Evolutionary conservation across 2,888 invertebrate species (phyloP).

Genomic region (Bimastos eiseni): DNA sequence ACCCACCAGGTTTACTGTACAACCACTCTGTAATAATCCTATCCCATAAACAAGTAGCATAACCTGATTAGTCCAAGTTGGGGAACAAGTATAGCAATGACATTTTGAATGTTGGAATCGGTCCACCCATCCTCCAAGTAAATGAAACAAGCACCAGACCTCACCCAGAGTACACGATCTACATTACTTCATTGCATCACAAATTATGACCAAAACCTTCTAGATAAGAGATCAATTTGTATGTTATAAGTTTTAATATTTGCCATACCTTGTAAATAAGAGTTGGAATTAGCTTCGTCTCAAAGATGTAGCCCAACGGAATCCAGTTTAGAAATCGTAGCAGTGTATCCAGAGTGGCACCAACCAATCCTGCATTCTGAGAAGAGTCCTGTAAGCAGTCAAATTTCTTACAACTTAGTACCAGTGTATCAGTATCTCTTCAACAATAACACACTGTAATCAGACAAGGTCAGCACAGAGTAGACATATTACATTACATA

Average conservation of each 20-base stretch:
- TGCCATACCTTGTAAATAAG: conserved; percentile 78
- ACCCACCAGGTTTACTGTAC: too few species aligned
- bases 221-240: not conserved
- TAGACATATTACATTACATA: too few species aligned
- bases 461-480: too few species aligned
- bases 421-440: not conserved
- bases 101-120: too few species aligned
- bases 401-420: not conserved
- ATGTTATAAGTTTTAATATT: not conserved
- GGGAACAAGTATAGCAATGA: not conserved
- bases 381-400: conserved; percentile 65
- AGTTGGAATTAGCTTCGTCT: conserved; percentile 92
- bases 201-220: not conserved
- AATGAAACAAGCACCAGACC: not conserved
- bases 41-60: not conserved
- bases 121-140: not conserved
- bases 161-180: too few species aligned
- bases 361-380: conserved; percentile 92
- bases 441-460: not conserved
- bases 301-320: conserved; percentile 99
- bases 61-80: not conserved
- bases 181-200: not conserved
- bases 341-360: conserved; percentile 91
- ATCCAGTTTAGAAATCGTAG: conserved; percentile 98
- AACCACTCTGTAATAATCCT: not conserved